Conservation (phyloP, 92 coral and sea anemone species). For the Heliopora coerulea region DNA sequence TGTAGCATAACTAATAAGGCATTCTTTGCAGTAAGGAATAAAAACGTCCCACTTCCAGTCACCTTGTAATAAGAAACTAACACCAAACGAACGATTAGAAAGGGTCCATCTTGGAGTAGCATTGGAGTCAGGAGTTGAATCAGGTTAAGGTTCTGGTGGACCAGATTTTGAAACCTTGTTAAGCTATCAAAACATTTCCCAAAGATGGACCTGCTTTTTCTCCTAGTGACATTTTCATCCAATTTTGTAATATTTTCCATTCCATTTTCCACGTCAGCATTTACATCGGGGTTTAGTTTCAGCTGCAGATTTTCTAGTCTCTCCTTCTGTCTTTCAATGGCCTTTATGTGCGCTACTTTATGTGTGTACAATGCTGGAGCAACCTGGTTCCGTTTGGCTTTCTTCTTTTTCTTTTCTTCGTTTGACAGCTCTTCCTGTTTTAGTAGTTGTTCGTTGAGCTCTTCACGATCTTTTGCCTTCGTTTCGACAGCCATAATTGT, state of each 20-base stretch:
- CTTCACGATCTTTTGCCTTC: conserved; percentile 77
- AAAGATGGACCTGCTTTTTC: conserved; percentile 17
- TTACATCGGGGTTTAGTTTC: conserved; percentile 52
- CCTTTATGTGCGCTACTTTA: conserved; percentile 68
- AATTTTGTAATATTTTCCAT: not conserved
- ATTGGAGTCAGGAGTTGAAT: conserved; percentile 76
- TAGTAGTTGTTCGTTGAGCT: conserved; percentile 65
- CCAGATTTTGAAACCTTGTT: conserved; percentile 25
- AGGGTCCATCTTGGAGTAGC: conserved; percentile 91
- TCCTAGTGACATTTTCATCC: not conserved
- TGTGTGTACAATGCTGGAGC: conserved; percentile 76
- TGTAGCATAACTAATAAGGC: conserved; percentile 92
- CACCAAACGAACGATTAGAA: conserved; percentile 73
- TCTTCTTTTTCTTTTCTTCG: conserved; percentile 56
- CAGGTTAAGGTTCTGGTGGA: conserved; percentile 68
- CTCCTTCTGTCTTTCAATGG: conserved; percentile 48
- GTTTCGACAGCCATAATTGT: conserved; percentile 83
- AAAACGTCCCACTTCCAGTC: conserved; percentile 71
- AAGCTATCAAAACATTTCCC: conserved; percentile 31
- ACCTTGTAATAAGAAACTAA: conserved; percentile 79
- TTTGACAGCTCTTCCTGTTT: conserved; percentile 65
- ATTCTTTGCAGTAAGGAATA: conserved; percentile 86
- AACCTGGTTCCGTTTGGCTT: conserved; percentile 71
- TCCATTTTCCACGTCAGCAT: conserved; percentile 37
- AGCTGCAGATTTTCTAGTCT: conserved; percentile 61